Base-by-base conservation (phyloP, 2,113 vertebrate species). In the Heloderma charlesbogerti region DNA sequence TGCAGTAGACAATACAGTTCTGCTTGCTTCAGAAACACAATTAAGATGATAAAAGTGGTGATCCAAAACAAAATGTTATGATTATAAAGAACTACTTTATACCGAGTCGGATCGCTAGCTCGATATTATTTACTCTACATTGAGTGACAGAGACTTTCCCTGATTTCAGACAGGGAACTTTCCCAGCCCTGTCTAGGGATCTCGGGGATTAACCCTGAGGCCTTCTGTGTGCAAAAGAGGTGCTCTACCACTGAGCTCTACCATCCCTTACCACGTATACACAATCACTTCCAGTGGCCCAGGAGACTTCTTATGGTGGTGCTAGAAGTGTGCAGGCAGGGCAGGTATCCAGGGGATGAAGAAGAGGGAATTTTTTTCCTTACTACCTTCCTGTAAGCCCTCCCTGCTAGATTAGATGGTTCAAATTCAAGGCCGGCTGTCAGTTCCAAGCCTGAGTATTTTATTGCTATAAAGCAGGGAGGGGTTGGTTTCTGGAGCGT, bases 1-100 rank as follows among this genome's bases (percentile, higher is more conserved):
- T 0, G 0, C 63, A 60, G 67, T 0, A 81, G 72, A 45, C 31
- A 91, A 85, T 0, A 0, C 0, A 0, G 4, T 40, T 90, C 89
- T 89, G 85, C 66, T 92, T 54, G 84, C 22, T 29, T 78, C 72
- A 54, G 7, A 63, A 87, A 87, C 1, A 54, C 79, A 82, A n/a
- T 29, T 79, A 48, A 57, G 87, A 81, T 37, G 60, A 20, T n/a
- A 87, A 57, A 82, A 78, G 78, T n/a, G n/a, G 74, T 6, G 5
- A 25, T 37, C 16, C 1, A 77, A 40, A 22, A 6, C 37, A 77
- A 77, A 77, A 43, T 22, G n/a, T 75, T 75, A n/a, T 4, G 12
- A 75, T 37, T 37, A 34, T 34, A 72, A 72, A 48, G 48, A 31
- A 31, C 66, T 22, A 67, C 4, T 71, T 71, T 31, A 71, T 37